Evolutionary conservation across 2,113 vertebrate genomes (phyloP).

Genomic region (Enhydra lutris): DNA sequence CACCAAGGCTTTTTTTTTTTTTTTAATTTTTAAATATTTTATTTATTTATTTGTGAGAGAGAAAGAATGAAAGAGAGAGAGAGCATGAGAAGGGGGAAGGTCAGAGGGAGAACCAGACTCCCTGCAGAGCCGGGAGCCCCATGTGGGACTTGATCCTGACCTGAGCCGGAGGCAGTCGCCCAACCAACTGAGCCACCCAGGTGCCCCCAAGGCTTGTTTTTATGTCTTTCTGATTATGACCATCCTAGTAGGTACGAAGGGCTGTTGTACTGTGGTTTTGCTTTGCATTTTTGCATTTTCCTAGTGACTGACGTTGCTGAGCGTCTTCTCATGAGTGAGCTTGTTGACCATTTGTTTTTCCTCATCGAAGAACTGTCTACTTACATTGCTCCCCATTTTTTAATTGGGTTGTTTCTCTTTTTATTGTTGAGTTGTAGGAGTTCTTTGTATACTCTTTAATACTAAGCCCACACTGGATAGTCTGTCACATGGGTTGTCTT

Average conservation of each 20-base stretch:
- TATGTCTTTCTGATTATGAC: not conserved
- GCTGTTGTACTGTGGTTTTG: not conserved
- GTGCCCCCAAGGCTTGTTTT: not conserved
- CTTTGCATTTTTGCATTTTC: not conserved
- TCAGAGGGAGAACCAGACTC: too few relatives aligned
- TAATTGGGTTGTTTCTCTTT: not conserved
- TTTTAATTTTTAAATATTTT: too few relatives aligned
- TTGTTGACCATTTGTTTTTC: not conserved
- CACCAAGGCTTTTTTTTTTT: too few relatives aligned
- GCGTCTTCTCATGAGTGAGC: not conserved
- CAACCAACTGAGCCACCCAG: too few relatives aligned
- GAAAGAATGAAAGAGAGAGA: too few relatives aligned
- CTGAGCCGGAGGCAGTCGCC: too few relatives aligned
- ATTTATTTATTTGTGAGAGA: too few relatives aligned
- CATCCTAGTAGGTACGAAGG: not conserved
- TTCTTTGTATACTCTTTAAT: not conserved
- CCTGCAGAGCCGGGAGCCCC: too few relatives aligned
- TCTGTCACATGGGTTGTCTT: not conserved
- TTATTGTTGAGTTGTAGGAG: not conserved
- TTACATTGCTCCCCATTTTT: not conserved
- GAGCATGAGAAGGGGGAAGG: too few relatives aligned
- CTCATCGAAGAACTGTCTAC: not conserved
- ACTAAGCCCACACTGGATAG: not conserved
- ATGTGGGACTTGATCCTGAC: too few relatives aligned
- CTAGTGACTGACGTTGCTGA: not conserved